These are phyloP conservation scores for Gryllus longicercus DNA, from an alignment of 2,888 invertebrate species.

Conservation along the genomic window DNA sequence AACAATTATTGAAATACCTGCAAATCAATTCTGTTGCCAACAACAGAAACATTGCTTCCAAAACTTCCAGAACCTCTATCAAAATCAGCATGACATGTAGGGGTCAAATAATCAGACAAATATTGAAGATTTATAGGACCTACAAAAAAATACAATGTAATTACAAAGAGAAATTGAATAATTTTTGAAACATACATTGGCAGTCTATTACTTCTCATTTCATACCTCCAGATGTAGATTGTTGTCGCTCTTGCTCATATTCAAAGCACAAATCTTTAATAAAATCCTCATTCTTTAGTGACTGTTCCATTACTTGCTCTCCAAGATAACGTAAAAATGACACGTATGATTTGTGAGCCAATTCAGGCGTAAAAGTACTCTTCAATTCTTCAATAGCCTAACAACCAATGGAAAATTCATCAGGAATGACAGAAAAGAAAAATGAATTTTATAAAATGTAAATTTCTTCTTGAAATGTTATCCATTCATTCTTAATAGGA, in stretches of 20 bases:
- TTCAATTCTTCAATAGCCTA: constrained; percentile 75
- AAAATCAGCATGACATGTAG: constrained; percentile 25
- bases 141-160: constrained; percentile 17
- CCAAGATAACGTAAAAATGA: constrained; percentile 72
- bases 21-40: constrained; percentile 85
- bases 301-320: constrained; percentile 64
- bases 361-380: constrained; percentile 76
- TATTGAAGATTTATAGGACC: constrained; percentile 34
- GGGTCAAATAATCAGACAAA: constrained; percentile 37
- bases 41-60: constrained; percentile 75
- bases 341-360: constrained; percentile 79
- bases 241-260: constrained; percentile 58
- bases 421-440: background rate
- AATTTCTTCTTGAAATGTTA: background rate
- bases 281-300: constrained; percentile 72
- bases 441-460: background rate
- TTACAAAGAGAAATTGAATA: too few relatives aligned
- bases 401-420: constrained; percentile 19
- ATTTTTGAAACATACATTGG: too few relatives aligned
- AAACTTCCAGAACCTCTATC: constrained; percentile 58
- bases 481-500: too few relatives aligned
- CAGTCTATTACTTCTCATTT: background rate
- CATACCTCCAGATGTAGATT: constrained; percentile 32
- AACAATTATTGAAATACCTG: constrained; percentile 23
- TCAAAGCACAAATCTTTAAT: constrained; percentile 73